Evolutionary conservation across 2,113 vertebrate genomes (phyloP), one percentile per base, ranked within the genome.

Genomic region (Oenanthe melanoleuca): DNA sequence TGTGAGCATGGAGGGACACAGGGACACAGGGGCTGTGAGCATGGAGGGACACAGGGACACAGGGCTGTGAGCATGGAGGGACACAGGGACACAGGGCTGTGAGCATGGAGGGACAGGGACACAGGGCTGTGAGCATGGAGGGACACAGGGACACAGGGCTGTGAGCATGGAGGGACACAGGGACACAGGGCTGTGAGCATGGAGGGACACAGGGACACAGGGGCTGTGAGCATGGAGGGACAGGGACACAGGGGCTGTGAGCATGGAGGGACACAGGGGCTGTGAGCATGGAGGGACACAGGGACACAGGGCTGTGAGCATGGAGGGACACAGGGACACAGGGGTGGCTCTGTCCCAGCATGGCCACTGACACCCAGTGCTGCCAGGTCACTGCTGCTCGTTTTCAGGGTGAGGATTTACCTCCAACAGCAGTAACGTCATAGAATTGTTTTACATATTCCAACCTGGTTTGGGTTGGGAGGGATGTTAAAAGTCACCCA

Each of bases 41-140:
- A 11, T 47, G 45, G 20, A 11, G 20, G 10, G 18, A 11, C n/a
- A n/a, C 95, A 99, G 95, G 49, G 99, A 99, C 79, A 26, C 69
- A 65, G 4, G 28, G 28, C 11, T 10, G 3, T 55, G 22, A 79
- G 85, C 13, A 11, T 0, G 9, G 28, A 1, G 8, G 7, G 34
- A 37, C 34, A 37, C n/a, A n/a, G n/a, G n/a, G n/a, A n/a, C n/a
- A n/a, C n/a, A n/a, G 34, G 34, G 34, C 34, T 37, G 34, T 37
- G 34, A 37, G 34, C 34, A 37, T 37, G 34, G 40, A 5, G 40
- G 11, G 38, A 40, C 16, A 18, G 34, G 34, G 34, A n/a, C n/a
- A n/a, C n/a, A n/a, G n/a, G n/a, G 34, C 34, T 37, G 34, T 37
- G 34, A 37, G 34, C 34, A 37, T 37, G 34, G 34, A 37, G 34